phyloP scores from a whole-genome alignment of 2,797 vertebrate genomes.

The Lithobates pipiens region DNA sequence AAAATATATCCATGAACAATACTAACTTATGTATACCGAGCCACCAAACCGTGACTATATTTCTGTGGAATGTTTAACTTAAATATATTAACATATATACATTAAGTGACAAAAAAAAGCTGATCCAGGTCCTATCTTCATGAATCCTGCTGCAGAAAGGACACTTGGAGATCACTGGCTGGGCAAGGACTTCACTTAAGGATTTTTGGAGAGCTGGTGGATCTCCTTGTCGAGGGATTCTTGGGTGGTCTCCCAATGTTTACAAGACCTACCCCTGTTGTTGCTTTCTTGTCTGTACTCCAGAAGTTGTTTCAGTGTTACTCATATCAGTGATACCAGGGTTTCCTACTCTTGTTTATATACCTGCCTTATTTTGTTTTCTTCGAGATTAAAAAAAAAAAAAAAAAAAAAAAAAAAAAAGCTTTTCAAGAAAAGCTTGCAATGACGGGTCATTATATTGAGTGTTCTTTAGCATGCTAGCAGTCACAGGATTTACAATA shows the following conservation, averaged over 20 bases:
- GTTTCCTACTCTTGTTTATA: slow-evolving; percentile 37
- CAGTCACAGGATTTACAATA: slow-evolving; percentile 28
- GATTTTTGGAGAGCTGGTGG: slow-evolving; percentile 32
- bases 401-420: not conserved
- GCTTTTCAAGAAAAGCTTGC: slow-evolving; percentile 23
- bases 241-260: not conserved
- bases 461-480: slow-evolving; percentile 19
- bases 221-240: slow-evolving; percentile 14
- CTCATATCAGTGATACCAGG: slow-evolving; percentile 66
- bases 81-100: slow-evolving; percentile 54
- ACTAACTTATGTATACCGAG: slow-evolving; percentile 50
- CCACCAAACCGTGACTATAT: slow-evolving; percentile 57
- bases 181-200: slow-evolving; percentile 56
- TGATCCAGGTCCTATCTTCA: slow-evolving; percentile 57
- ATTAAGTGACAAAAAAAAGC: slow-evolving; percentile 29
- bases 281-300: slow-evolving; percentile 32
- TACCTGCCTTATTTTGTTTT: slow-evolving; percentile 51
- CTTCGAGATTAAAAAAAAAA: not conserved
- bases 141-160: slow-evolving; percentile 60
- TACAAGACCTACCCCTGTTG: slow-evolving; percentile 30
- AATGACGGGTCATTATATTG: slow-evolving; percentile 37
- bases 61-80: slow-evolving; percentile 57
- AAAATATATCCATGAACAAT: slow-evolving; percentile 48
- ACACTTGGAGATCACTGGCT: slow-evolving; percentile 51
- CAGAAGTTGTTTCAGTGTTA: slow-evolving; percentile 72